Evolutionary conservation across 2,113 vertebrate genomes (phyloP).

Genomic region (Eubucco bourcierii): DNA sequence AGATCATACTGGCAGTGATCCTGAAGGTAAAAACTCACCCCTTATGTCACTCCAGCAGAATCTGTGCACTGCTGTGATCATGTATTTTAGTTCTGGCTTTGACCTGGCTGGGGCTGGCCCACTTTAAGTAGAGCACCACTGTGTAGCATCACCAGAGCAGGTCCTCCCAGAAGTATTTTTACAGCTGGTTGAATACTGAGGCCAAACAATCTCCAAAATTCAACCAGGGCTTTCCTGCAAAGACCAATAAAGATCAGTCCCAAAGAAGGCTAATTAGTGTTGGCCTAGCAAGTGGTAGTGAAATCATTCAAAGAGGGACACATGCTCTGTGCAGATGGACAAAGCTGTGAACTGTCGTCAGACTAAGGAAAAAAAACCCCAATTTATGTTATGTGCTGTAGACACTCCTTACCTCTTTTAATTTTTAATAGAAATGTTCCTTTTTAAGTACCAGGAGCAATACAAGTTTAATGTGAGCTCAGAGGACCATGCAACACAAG

Average conservation of each 20-base stretch:
- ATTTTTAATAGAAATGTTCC: slow-evolving; percentile 58
- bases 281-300: not conserved
- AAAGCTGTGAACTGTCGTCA: not conserved
- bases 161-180: not conserved
- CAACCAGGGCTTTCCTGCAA: not conserved
- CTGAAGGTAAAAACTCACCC: not conserved
- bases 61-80: accelerated
- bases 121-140: accelerated
- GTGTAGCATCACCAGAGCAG: not conserved
- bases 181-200: not conserved
- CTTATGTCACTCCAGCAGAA: not conserved
- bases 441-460: slow-evolving; percentile 23
- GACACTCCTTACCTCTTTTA: slow-evolving; percentile 33
- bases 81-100: not conserved
- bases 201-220: not conserved
- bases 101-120: not conserved
- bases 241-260: not conserved
- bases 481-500: slow-evolving; percentile 1
- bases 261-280: not conserved
- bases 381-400: not conserved
- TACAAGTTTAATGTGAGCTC: slow-evolving; percentile 6
- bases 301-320: not conserved
- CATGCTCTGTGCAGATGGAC: not conserved
- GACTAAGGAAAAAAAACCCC: not conserved
- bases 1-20: not conserved